A percentile compares a stretch with the other conserved stretches of the same genome.
phyloP scores from a whole-genome alignment of 2,797 vertebrate species.

The Loriculus beryllinus region DNA sequence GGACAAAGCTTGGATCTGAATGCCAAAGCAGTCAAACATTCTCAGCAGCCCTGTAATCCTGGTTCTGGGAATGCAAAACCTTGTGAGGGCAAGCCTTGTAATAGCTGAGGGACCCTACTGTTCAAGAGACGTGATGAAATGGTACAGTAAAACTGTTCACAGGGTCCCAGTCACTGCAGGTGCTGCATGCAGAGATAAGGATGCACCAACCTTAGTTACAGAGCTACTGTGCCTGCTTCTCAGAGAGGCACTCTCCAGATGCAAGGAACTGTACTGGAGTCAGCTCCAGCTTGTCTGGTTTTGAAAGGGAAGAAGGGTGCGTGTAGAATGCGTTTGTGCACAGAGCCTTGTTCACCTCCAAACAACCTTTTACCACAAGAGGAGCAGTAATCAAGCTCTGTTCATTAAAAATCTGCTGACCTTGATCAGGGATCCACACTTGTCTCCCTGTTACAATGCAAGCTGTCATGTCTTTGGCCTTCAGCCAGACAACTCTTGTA shows the following conservation, averaged over 20 bases:
- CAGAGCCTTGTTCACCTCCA: conserved; percentile 7
- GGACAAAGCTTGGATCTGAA: not conserved
- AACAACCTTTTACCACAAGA: not conserved
- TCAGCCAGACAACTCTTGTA: not conserved
- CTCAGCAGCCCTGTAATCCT: not conserved
- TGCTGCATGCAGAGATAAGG: not conserved
- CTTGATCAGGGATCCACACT: not conserved
- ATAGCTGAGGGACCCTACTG: not conserved
- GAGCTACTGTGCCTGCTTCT: not conserved
- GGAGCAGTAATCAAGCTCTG: not conserved
- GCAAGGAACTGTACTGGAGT: not conserved
- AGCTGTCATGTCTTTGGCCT: not conserved
- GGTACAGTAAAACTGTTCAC: not conserved
- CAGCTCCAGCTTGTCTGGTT: not conserved
- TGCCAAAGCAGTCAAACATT: not conserved
- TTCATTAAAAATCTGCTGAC: conserved; percentile 20
- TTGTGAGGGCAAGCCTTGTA: not conserved
- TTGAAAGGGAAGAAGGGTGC: not conserved
- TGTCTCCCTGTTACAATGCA: not conserved
- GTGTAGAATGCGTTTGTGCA: not conserved
- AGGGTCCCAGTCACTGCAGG: not conserved
- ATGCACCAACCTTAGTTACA: not conserved
- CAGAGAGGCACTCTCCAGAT: not conserved
- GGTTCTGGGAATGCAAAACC: not conserved
- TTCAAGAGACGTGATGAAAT: not conserved